Base-by-base conservation (phyloP, 1,140 invertebrate genomes). In the Calliphora vicina region DNA sequence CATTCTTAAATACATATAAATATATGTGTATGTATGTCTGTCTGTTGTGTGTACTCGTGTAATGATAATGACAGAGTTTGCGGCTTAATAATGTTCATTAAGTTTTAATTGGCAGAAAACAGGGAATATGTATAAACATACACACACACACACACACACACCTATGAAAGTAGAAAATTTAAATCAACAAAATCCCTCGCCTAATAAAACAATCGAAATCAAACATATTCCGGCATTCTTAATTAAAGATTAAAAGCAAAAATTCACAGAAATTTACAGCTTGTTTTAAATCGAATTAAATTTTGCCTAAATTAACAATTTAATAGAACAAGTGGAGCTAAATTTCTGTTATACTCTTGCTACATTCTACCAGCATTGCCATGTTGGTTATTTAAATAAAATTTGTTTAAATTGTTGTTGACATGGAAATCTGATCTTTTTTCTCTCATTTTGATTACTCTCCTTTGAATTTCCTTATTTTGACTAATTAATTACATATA, bases 51-150 rank as follows among this genome's bases (percentile, higher is more conserved):
- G 0, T 3, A 67, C 25, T 10, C 25, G 6, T 67, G 12, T 67
- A 67, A 25, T 8, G 61, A 74, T 76, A 76, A 76, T 76, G 10
- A 27, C 29, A 42, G 29, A 76, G 29, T 76, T 67, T 76, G 29
- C 1, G 73, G 73, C 25, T 76, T 42, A 42, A 17, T 76, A 42
- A 42, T 76, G 20, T 76, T 29, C 29, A 76, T 76, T 76, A 76
- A 35, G 17, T 76, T 76, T 76, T 42, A 76, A 76, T 76, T 76
- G 73, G 27, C 20, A 76, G 8, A n/a, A 20, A 76, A 42, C 29
- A 42, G 72, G 9, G 72, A 57, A 57, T 57, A n/a, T 17, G 17
- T 2, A 35, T 10, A 35, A 5, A 35, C 10, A 35, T 10, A 35
- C 35, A 35, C 6, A 35, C 35, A 35, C 35, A 35, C 10, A 35